Base-by-base conservation (phyloP, 1,140 invertebrate species). In the Tetragonula clypearis region DNA sequence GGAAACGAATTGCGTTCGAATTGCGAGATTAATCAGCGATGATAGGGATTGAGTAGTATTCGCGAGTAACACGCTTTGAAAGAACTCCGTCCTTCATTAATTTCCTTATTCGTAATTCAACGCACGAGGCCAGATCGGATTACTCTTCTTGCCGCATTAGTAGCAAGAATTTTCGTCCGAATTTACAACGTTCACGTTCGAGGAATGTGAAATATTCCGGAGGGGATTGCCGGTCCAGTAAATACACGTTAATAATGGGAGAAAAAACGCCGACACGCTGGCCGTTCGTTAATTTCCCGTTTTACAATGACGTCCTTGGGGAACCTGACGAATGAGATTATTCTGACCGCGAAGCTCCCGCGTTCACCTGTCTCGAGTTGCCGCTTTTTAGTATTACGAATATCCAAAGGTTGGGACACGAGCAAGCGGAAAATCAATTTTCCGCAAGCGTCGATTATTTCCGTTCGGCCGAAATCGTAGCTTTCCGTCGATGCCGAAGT, bases 261-360 rank as follows among this genome's bases (percentile, higher is more conserved):
- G 41, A 49, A 53, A 82, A 82, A 82, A 74, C 71, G 56, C 30
- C 17, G 49, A 35, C 68, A 21, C 41, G 23, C 14, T 17, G 41
- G 19, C 41, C 41, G 71, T 65, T 55, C 72, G 80, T 82, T 82
- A 75, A 82, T 75, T 75, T 82, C 80, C 71, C 53, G 80, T 82
- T 55, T 49, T n/a, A 9, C 19, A 14, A 41, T 12, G 11, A 19
- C 17, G 19, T 74, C 79, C 56, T 26, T 12, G n/a, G 79, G 69
- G 56, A 82, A 41, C 1, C 79, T 21, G 21, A 15, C 65, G 49
- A 41, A 72, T 21, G 66, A 58, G 72, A 71, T 72, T 69, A 72
- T 65, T 23, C 41, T 19, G 41, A 3, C 15, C 19, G 14, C 56
- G 19, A 5, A 62, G 8, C 41, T 49, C 6, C 41, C 41, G 17